phyloP scores from a whole-genome alignment of 2,888 invertebrate genomes.

The Papilio gigon region DNA sequence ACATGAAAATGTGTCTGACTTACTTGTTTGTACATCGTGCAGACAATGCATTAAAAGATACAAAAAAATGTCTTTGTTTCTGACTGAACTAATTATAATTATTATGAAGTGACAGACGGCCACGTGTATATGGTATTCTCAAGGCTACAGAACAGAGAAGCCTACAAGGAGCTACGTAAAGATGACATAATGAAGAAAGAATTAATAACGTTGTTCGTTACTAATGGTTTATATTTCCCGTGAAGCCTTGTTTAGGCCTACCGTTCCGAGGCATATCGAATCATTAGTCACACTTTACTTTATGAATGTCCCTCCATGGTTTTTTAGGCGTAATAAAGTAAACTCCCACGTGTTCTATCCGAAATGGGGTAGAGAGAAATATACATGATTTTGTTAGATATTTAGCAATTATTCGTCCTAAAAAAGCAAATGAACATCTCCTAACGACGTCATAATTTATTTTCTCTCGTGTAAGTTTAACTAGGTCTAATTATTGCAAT shows the following conservation, averaged over 20 bases:
- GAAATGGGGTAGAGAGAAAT: neutral
- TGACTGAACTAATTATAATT: no score
- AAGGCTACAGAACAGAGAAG: neutral
- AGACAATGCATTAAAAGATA: no score
- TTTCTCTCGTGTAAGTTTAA: no score
- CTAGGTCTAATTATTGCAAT: no score
- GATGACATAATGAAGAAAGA: neutral
- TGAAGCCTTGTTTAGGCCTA: slow-evolving; percentile 28
- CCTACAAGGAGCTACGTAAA: neutral
- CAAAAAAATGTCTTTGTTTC: neutral
- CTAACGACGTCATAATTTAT: no score
- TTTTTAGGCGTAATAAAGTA: neutral
- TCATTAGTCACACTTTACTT: slow-evolving; percentile 15
- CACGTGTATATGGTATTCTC: neutral
- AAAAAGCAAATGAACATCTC: no score
- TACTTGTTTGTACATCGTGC: no score
- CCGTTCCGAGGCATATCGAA: slow-evolving; percentile 22
- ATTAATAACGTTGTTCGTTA: neutral
- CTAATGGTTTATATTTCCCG: slow-evolving; percentile 9
- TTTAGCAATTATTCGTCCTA: no score
- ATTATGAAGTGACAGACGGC: neutral
- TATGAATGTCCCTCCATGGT: neutral
- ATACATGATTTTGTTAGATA: neutral
- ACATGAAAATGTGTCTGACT: no score
- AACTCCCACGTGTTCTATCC: neutral